Conservation (phyloP, 2,888 invertebrate genomes). For the Caenorhabditis japonica region DNA sequence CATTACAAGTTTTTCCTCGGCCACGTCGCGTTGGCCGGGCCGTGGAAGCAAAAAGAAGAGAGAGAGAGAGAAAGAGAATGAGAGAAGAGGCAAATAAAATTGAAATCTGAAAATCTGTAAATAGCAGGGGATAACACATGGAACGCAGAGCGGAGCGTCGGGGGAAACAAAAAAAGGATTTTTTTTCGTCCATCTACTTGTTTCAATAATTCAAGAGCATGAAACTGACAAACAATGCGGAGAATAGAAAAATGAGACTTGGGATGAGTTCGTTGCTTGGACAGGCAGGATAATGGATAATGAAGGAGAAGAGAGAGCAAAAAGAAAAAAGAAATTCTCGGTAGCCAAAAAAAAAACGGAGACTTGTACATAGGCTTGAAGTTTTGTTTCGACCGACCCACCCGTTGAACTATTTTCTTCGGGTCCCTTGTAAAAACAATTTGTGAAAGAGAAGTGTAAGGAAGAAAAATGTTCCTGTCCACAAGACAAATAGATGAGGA, state of each 20-base stretch:
- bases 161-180: neutral
- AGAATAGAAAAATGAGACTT: too few species aligned
- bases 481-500: slow-evolving; percentile 13
- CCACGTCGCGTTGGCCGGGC: too few species aligned
- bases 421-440: slow-evolving; percentile 26
- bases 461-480: slow-evolving; percentile 15
- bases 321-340: neutral
- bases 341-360: neutral
- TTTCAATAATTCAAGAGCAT: slow-evolving; percentile 23
- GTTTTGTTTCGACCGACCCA: slow-evolving; percentile 36
- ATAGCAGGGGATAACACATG: neutral
- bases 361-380: too few species aligned
- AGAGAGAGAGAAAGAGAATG: too few species aligned
- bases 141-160: neutral
- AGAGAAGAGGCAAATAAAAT: too few species aligned
- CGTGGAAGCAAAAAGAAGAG: too few species aligned
- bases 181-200: slow-evolving; percentile 22
- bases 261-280: slow-evolving; percentile 16
- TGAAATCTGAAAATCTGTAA: slow-evolving; percentile 1
- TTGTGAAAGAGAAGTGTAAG: slow-evolving; percentile 18
- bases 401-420: slow-evolving; percentile 28
- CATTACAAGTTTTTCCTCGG: too few species aligned
- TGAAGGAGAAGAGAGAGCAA: too few species aligned
- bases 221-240: slow-evolving; percentile 22
- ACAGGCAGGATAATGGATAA: slow-evolving; percentile 25